Percentiles rank a stretch among this genome's conserved stretches.
Evolutionary conservation across 2,888 invertebrate genomes (phyloP).

Genomic region (Eilema griseolum): DNA sequence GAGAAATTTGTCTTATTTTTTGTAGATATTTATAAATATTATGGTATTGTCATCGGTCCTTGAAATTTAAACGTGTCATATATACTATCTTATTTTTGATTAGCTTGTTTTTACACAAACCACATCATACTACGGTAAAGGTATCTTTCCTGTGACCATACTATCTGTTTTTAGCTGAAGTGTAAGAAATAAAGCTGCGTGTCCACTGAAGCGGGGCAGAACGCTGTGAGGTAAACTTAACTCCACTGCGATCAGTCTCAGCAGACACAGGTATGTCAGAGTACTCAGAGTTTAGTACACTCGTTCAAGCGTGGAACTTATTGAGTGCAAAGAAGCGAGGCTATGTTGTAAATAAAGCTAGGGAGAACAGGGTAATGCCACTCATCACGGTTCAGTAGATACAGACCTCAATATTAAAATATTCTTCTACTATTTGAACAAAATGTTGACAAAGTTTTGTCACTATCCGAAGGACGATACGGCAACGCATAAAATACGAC

Average conservation of each 20-base stretch:
- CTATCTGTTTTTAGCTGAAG: neutral
- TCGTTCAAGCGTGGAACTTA: neutral
- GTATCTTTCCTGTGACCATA: too few species aligned
- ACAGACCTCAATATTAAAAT: neutral
- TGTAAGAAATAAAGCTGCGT: conserved; percentile 1
- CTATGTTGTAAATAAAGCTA: neutral
- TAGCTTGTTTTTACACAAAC: neutral
- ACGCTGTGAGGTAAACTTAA: neutral
- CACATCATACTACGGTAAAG: too few species aligned
- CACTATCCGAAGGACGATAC: too few species aligned
- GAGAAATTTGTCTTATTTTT: too few species aligned
- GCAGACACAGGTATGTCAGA: neutral
- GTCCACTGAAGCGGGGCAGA: neutral
- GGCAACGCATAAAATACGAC: too few species aligned
- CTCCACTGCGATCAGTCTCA: conserved; percentile 1
- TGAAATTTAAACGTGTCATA: too few species aligned
- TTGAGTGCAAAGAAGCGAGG: neutral
- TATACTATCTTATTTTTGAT: neutral
- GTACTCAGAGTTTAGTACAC: neutral
- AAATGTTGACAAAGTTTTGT: too few species aligned
- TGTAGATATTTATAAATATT: too few species aligned
- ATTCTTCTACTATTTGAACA: too few species aligned
- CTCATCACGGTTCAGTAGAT: neutral
- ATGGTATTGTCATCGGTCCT: too few species aligned
- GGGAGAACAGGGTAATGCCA: neutral